phyloP scores from a whole-genome alignment of 2,113 vertebrate genomes.

The Podiceps cristatus region DNA sequence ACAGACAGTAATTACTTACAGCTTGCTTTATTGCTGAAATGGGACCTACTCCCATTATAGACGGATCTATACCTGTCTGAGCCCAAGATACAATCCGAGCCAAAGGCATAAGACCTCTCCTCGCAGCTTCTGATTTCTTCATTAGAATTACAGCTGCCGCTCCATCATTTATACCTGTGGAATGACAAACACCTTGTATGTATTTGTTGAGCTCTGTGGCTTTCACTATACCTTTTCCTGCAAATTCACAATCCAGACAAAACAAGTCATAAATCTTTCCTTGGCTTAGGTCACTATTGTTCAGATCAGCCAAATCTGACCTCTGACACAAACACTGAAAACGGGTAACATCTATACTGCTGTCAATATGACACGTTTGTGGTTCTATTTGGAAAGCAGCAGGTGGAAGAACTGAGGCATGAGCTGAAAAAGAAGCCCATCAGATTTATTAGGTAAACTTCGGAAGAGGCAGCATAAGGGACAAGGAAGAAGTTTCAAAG shows the following conservation, averaged over 20 bases:
- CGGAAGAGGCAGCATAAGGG: background rate
- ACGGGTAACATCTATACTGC: background rate
- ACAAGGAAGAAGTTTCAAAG: background rate
- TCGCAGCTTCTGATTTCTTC: constrained; percentile 88
- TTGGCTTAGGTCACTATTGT: background rate
- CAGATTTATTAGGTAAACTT: background rate
- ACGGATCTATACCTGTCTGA: constrained; percentile 91
- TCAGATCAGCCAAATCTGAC: background rate
- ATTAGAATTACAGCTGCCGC: constrained; percentile 94
- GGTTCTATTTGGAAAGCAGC: background rate
- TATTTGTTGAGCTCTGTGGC: background rate
- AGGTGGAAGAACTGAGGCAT: background rate
- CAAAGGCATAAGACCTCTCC: constrained; percentile 84
- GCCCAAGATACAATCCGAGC: constrained; percentile 88
- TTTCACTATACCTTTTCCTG: background rate
- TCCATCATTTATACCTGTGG: constrained; percentile 91
- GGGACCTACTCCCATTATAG: constrained; percentile 93
- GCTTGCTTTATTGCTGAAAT: constrained; percentile 92
- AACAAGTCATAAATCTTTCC: background rate
- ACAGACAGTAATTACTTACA: constrained; percentile 77
- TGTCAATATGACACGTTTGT: background rate
- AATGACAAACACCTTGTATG: background rate
- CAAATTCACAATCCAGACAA: background rate
- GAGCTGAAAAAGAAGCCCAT: background rate
- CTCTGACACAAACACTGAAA: background rate